Evolutionary conservation across 1,140 invertebrate genomes (phyloP), one percentile per base, ranked within the genome.

Genomic region (Delia radicum): DNA sequence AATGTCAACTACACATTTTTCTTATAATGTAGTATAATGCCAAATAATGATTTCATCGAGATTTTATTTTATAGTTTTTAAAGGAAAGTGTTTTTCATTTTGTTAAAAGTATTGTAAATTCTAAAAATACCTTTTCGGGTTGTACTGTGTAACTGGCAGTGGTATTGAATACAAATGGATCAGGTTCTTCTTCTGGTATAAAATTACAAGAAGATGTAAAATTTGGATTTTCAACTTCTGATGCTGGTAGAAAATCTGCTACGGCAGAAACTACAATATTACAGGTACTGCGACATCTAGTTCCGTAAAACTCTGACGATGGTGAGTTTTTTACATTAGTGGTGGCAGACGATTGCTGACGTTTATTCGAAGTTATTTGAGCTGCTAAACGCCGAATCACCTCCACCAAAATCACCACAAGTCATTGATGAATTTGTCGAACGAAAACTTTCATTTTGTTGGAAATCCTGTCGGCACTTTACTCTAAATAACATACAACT

Each of bases 221-320:
- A n/a, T n/a, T n/a, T n/a, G 61, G 18, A 63, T 33, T 21, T 28
- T 26, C 28, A 18, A 33, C n/a, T 18, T 61, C 71, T 10, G 78
- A 65, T 2, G 80, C 73, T 4, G 82, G 81, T 71, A 85, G 46
- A 74, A 86, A 83, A 72, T 87, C 84, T 0, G 84, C 83, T 21
- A 87, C 86, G 2, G 89, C 85, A 0, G 89, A 88, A n/a, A 91
- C 81, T 8, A 91, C 88, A 46, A 93, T 93, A 79, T 89, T 93
- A 79, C 91, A 93, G 0, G 92, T 92, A 81, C 91, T 93, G 63
- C 88, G 90, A 76, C 91, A 93, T 73, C 85, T 85, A 27, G 87
- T 80, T 78, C 82, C 83, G 24, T 81, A 82, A 15, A 79, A 62
- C 12, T 42, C n/a, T 13, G 37, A n/a, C n/a, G n/a, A 10, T 42